Evolutionary conservation across 2,797 vertebrate genomes (phyloP).

Genomic region (Propithecus perrieri): DNA sequence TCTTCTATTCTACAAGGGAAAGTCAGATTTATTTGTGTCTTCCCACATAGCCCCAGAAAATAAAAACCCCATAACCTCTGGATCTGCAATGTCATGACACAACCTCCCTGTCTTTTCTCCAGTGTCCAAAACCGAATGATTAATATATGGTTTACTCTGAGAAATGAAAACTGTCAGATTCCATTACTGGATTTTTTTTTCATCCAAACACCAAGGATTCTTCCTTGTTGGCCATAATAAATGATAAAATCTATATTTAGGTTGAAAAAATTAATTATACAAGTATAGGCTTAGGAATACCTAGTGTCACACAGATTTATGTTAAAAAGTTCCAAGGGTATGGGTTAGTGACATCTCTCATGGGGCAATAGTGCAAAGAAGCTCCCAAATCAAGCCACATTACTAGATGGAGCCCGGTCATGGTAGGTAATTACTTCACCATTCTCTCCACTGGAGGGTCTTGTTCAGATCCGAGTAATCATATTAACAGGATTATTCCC

Average conservation of each 20-base stretch:
- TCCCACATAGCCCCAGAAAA: not conserved
- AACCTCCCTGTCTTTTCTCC: not conserved
- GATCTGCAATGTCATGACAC: not conserved
- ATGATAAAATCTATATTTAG: not conserved
- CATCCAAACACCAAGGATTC: not conserved
- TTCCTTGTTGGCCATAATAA: not conserved
- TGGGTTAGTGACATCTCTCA: not conserved
- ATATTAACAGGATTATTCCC: not conserved
- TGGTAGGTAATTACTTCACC: not conserved
- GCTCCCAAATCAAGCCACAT: not conserved
- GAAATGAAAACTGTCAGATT: not conserved
- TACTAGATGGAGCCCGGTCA: not conserved
- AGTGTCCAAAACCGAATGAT: not conserved
- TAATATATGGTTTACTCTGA: not conserved
- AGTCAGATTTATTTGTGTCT: not conserved
- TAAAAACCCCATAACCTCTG: not conserved
- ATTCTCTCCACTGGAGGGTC: not conserved
- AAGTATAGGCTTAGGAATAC: not conserved
- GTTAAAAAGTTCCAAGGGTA: not conserved
- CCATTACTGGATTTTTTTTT: not conserved
- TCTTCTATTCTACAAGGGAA: not conserved
- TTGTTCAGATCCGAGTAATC: not conserved
- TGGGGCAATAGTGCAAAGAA: not conserved
- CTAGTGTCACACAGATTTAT: not conserved
- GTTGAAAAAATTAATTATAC: not conserved